Conservation (phyloP, 2,113 vertebrate genomes). For the Nibea coibor region DNA sequence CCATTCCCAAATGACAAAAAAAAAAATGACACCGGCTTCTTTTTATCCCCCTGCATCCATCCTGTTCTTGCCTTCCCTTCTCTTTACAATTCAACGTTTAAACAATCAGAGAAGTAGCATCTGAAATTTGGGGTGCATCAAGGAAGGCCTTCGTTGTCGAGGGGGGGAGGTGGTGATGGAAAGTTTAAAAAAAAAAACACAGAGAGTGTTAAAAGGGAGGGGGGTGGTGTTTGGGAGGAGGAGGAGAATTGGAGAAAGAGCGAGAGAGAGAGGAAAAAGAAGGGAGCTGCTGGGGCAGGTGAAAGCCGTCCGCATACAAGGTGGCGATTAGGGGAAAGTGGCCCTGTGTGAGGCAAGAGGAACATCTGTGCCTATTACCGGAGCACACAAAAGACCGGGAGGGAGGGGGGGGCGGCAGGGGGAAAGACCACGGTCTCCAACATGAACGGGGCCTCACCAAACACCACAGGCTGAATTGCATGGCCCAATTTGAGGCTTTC, state of each 20-base stretch:
- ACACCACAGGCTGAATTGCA: slow-evolving; percentile 83
- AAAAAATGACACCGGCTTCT: slow-evolving; percentile 25
- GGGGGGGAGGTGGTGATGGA: slow-evolving; percentile 33
- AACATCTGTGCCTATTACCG: slow-evolving; percentile 87
- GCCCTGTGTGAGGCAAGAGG: slow-evolving; percentile 82
- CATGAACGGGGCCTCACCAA: slow-evolving; percentile 81
- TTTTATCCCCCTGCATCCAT: slow-evolving; percentile 39
- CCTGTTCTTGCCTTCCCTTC: slow-evolving; percentile 38
- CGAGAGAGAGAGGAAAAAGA: slow-evolving; percentile 48
- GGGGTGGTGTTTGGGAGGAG: not conserved
- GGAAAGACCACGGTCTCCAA: slow-evolving; percentile 69
- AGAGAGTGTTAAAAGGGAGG: slow-evolving; percentile 5
- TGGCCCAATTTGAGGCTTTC: slow-evolving; percentile 85
- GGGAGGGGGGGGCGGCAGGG: slow-evolving; percentile 17
- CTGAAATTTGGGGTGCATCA: slow-evolving; percentile 61
- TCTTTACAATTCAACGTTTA: slow-evolving; percentile 63
- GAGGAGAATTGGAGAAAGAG: slow-evolving; percentile 36
- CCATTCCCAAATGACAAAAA: slow-evolving; percentile 49
- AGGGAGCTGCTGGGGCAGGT: slow-evolving; percentile 80
- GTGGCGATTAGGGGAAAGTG: slow-evolving; percentile 84
- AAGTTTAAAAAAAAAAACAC: slow-evolving; percentile 22
- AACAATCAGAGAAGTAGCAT: slow-evolving; percentile 70
- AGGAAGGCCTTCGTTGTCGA: slow-evolving; percentile 44
- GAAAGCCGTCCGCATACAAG: slow-evolving; percentile 83
- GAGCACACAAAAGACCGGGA: slow-evolving; percentile 80